These are phyloP conservation scores for Silurus meridionalis DNA, from an alignment of 2,113 vertebrate species.

Conservation along the genomic window DNA sequence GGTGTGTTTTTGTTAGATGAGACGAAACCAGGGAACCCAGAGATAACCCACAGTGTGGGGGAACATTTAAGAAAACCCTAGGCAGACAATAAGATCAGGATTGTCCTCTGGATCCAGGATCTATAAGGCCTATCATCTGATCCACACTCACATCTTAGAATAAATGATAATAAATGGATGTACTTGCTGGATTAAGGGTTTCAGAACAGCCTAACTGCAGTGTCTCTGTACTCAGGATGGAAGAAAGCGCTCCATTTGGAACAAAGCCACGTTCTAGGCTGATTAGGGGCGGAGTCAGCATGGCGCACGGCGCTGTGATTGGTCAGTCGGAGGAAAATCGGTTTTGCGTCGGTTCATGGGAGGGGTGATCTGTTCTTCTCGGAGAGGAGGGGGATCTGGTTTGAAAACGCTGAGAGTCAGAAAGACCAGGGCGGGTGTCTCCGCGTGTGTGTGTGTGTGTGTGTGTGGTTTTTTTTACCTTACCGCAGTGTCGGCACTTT, in stretches of 20 bases:
- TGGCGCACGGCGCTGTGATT: constrained; percentile 37
- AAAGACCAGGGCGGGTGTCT: constrained; percentile 20
- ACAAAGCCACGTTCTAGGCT: background rate
- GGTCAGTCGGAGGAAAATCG: constrained; percentile 18
- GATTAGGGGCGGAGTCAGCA: constrained; percentile 9
- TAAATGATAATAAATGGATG: background rate
- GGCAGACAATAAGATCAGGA: background rate
- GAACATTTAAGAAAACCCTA: background rate
- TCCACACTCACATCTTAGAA: background rate
- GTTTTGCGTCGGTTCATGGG: constrained; percentile 23
- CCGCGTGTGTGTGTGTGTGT: no score
- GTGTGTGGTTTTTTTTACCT: constrained; percentile 45
- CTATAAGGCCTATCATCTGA: background rate
- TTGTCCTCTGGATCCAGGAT: background rate
- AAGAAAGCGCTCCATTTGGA: background rate
- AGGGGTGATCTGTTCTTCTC: constrained; percentile 11
- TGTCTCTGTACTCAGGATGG: background rate
- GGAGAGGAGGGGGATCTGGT: background rate
- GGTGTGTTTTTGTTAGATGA: background rate
- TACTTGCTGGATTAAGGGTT: background rate
- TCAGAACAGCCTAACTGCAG: background rate
- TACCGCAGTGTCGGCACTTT: constrained; percentile 75
- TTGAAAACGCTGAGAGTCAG: constrained; percentile 45
- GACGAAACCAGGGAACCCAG: background rate
- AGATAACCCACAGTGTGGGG: background rate